Evolutionary conservation across 1,140 invertebrate genomes (phyloP), one percentile per base, ranked within the genome.

Genomic region (Zaprionus taronus): DNA sequence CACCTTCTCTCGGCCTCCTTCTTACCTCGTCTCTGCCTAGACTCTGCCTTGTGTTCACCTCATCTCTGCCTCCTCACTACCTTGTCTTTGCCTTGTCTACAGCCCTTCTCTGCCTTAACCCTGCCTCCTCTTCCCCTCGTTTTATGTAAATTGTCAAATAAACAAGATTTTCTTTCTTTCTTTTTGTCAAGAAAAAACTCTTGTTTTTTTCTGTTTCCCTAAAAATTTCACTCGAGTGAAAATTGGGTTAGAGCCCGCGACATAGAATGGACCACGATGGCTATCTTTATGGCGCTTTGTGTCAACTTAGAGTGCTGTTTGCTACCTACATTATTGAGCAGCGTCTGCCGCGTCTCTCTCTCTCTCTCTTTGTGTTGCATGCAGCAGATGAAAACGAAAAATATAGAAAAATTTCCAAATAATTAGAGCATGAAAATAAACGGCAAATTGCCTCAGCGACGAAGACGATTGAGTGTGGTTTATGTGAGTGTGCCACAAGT

Each of bases 361-460:
- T 34, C 31, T 49, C n/a, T 20, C 2, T 20, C 4, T 22, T 0
- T 51, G 24, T 84, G 90, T 89, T 90, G 86, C 85, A 91, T 85
- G 84, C 80, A 74, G 77, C 74, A 62, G 70, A 80, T 69, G 58
- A 81, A 90, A 81, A 81, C 71, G 81, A 85, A 79, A 68, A 76
- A 71, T 34, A 49, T 47, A 60, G 31, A 71, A 69, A 89, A 81
- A 89, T 89, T 89, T 89, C 85, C 85, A 89, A 89, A 89, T 89
- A 89, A 89, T 89, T 89, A 89, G 85, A 89, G 85, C 85, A 79
- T 89, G 85, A 89, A 90, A 89, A 90, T 90, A 82, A 89, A 89
- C 71, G 77, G 84, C 84, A 72, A 87, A 84, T 79, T 80, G 73
- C 80, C 77, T 26, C 62, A 72, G 36, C 20, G 64, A 53, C 26